Percentiles rank a stretch among this genome's conserved stretches.
These are phyloP conservation scores for Ctenopoma kingsleyae DNA, from an alignment of 2,797 vertebrate species.

Conservation along the genomic window DNA sequence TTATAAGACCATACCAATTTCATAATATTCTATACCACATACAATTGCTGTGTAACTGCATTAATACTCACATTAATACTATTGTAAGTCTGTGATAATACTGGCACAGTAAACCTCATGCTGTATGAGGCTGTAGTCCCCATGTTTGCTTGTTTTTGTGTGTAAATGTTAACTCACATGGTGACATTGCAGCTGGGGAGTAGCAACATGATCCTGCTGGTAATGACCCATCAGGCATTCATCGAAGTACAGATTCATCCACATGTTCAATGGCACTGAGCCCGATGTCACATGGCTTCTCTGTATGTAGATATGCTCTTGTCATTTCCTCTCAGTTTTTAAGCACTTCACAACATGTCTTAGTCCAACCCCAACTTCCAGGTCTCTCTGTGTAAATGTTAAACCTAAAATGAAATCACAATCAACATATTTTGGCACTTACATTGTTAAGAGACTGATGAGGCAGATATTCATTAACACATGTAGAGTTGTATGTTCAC, in stretches of 20 bases:
- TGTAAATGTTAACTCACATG: constrained; percentile 18
- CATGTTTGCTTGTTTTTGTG: constrained; percentile 19
- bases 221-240: constrained; percentile 51
- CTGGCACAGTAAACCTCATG: neutral
- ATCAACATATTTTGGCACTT: neutral
- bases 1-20: constrained; percentile 18
- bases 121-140: neutral
- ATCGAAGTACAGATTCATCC: constrained; percentile 52
- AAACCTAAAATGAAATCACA: constrained; percentile 7
- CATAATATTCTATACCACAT: constrained; percentile 12
- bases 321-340: constrained; percentile 7
- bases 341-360: neutral
- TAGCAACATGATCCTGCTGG: constrained; percentile 38
- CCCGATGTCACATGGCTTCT: constrained; percentile 11
- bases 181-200: constrained; percentile 48
- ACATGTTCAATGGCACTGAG: constrained; percentile 29
- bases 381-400: neutral
- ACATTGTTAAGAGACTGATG: neutral
- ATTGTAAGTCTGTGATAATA: neutral
- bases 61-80: neutral
- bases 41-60: constrained; percentile 15
- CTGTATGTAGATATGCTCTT: neutral
- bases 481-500: neutral
- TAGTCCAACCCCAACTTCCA: neutral
- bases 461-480: neutral